Evolutionary conservation across 2,113 vertebrate genomes (phyloP).

Genomic region (Butorides virescens): DNA sequence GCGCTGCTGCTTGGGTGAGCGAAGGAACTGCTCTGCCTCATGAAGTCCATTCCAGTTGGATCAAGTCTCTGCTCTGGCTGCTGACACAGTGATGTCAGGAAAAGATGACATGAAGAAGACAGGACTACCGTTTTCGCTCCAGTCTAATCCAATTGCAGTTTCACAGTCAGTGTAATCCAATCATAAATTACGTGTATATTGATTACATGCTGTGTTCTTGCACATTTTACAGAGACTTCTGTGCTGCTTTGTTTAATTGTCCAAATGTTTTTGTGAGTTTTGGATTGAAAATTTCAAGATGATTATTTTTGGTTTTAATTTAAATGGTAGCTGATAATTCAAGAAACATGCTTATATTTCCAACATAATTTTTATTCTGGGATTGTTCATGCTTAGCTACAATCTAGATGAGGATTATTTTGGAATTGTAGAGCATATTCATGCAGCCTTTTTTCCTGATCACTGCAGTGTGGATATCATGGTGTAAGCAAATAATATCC

Average conservation of each 20-base stretch:
- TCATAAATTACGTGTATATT: not conserved
- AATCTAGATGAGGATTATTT: conserved; percentile 15
- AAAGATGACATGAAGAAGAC: not conserved
- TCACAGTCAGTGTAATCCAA: not conserved
- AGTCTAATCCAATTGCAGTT: not conserved
- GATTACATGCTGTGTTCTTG: conserved; percentile 18
- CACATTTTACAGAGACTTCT: not conserved
- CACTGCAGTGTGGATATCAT: conserved; percentile 40
- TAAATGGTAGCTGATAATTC: not conserved
- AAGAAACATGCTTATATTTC: not conserved
- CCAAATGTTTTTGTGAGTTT: not conserved
- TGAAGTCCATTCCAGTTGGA: not conserved
- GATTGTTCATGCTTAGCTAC: not conserved
- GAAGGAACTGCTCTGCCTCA: not conserved
- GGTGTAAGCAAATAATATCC: conserved; percentile 57
- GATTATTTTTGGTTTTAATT: not conserved
- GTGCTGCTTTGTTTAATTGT: not conserved
- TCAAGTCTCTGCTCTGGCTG: not conserved
- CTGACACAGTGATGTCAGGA: not conserved
- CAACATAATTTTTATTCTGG: not conserved
- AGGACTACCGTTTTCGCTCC: not conserved
- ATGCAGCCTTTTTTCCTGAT: conserved; percentile 2
- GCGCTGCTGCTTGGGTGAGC: not conserved
- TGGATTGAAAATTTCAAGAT: not conserved
- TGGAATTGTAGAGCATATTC: not conserved